Base-by-base conservation (phyloP, 2,797 vertebrate species). In the Kryptolebias ocellatus region DNA sequence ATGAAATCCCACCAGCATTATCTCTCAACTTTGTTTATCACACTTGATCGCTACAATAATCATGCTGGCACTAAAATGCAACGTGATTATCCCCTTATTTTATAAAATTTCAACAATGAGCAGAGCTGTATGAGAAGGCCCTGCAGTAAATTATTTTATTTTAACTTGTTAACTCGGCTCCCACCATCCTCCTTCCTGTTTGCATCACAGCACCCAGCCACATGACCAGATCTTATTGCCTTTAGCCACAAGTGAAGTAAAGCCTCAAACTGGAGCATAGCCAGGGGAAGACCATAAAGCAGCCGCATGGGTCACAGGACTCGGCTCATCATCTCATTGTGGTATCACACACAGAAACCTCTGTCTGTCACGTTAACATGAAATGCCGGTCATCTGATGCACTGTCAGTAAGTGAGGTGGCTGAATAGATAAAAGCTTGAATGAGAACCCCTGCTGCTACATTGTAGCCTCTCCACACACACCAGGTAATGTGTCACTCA, bases 301-400 rank as follows among this genome's bases (percentile, higher is more conserved):
- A 50, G 47, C 68, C 66, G 66, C 66, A 53, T 50, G 50, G 74
- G 87, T 92, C 90, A 92, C 79, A 87, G 75, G 89, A 89, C 80
- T 84, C 1, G 8, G 56, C 55, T 83, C 80, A 71, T 83, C 68
- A 69, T 78, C 70, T 59, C 65, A 77, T 83, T 75, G 77, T 76
- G 60, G 76, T 77, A 87, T 85, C 77, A 44, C 67, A 64, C 64
- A 80, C 76, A 81, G 39, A 84, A 81, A 70, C 57, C 70, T 46
- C 67, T 57, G 83, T 37, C 73, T 76, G 77, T 89, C 81, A 81
- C 18, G 49, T 80, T 80, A 83, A 78, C 75, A 60, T 64, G 64
- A 86, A 83, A 76, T 66, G 61, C 34, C 16, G 58, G 81, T 90
- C 88, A 91, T 77, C 83, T 89, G 86, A 90, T 64, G 62, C 34